Base-by-base conservation (phyloP, 2,797 vertebrate genomes). In the Neopelma chrysocephalum region DNA sequence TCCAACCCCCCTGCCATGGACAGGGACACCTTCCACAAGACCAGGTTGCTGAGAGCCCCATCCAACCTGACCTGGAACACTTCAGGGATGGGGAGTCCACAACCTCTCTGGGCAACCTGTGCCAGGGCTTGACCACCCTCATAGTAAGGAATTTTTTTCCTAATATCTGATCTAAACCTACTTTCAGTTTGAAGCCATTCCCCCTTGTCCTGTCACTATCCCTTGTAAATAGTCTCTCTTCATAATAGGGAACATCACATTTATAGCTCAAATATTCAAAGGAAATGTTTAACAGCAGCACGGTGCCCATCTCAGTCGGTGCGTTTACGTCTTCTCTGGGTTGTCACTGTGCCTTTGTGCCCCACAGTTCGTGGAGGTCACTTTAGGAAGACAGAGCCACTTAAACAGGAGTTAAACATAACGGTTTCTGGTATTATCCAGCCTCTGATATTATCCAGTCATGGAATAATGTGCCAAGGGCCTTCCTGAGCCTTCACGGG, bases 281-380 rank as follows among this genome's bases (percentile, higher is more conserved):
- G n/a, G 31, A 84, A 36, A n/a, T 7, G 7, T 58, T 62, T 57
- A 72, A 32, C 18, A 75, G 45, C 43, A 65, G 4, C 11, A 22
- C 1, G 7, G 19, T 58, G 26, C 36, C 36, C 31, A 13, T 40
- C 43, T 50, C 60, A 27, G 19, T 31, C 0, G 0, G 36, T 16
- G 8, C 3, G 2, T 85, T 53, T 36, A 29, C 7, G 19, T 29
- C 26, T 60, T 57, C 21, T 43, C 17, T 8, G 23, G 11, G 71
- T 95, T 79, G 42, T 58, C 21, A 22, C 25, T 0, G 0, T 71
- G 40, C 7, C 34, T 83, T 9, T 16, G 11, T 32, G 31, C 58
- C 23, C 12, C 32, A 12, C 20, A 26, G 27, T 36, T 71, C 12
- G 13, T 31, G 43, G 22, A 58, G 34, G 27, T 62, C 27, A 8